A percentile compares a stretch with the other conserved stretches of the same genome.
These are phyloP conservation scores for Brachionus sp. DNA, from an alignment of 1,140 invertebrate genomes.

Conservation along the genomic window DNA sequence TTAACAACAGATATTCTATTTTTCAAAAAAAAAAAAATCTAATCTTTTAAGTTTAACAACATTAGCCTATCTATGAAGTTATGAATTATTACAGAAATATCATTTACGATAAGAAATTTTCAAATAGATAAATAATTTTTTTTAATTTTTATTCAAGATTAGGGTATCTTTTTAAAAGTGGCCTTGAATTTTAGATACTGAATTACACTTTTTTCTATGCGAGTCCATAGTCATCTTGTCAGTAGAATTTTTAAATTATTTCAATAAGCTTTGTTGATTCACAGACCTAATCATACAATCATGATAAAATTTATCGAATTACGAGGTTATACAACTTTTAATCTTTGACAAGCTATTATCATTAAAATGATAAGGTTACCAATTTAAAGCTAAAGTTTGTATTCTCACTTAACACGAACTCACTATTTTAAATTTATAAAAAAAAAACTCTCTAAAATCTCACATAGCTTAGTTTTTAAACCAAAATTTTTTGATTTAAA, in stretches of 20 bases:
- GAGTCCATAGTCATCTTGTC: not conserved
- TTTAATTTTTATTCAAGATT: not conserved
- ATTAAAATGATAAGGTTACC: not conserved
- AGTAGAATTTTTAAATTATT: not conserved
- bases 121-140: not conserved
- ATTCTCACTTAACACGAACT: not conserved
- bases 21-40: not conserved
- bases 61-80: not conserved
- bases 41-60: not conserved
- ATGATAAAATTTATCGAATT: not conserved
- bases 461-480: too few relatives aligned
- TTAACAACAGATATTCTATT: not conserved
- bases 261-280: not conserved
- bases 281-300: not conserved
- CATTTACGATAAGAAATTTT: not conserved
- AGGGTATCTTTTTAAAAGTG: not conserved
- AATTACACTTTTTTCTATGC: not conserved
- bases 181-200: slow-evolving; percentile 1
- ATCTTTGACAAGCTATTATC: slow-evolving; percentile 8
- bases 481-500: too few relatives aligned
- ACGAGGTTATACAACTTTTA: not conserved
- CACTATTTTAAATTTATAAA: too few relatives aligned
- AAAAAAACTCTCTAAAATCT: too few relatives aligned
- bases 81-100: not conserved
- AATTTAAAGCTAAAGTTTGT: not conserved